These are phyloP conservation scores for Apoda limacodes DNA, from an alignment of 2,888 invertebrate genomes.

Conservation along the genomic window DNA sequence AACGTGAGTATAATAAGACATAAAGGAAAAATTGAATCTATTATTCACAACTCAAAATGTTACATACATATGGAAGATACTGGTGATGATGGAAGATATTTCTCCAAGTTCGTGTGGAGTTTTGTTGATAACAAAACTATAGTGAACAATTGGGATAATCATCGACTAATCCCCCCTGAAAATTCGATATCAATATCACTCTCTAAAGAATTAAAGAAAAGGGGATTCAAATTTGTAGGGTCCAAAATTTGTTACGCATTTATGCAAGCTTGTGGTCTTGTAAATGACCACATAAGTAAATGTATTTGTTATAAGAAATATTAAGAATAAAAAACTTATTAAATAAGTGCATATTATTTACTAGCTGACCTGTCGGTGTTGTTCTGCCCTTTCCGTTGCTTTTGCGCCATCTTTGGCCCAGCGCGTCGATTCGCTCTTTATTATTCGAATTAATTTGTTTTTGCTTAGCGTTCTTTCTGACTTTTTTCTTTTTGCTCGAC, in stretches of 20 bases:
- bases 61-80: slow-evolving; percentile 38
- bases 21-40: slow-evolving; percentile 45
- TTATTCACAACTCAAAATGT: slow-evolving; percentile 46
- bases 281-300: slow-evolving; percentile 42
- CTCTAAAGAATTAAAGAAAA: slow-evolving; percentile 42
- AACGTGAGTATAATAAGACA: slow-evolving; percentile 40
- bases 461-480: too few species aligned
- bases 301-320: slow-evolving; percentile 27
- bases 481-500: too few species aligned
- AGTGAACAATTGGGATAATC: slow-evolving; percentile 34
- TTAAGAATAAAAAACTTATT: not conserved
- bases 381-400: too few species aligned
- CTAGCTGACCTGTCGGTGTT: too few species aligned
- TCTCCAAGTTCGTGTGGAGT: slow-evolving; percentile 46
- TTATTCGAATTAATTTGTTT: too few species aligned
- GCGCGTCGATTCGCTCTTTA: too few species aligned
- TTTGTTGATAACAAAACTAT: slow-evolving; percentile 42
- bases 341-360: too few species aligned
- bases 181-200: slow-evolving; percentile 32
- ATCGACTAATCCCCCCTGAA: slow-evolving; percentile 36
- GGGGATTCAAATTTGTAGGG: slow-evolving; percentile 50
- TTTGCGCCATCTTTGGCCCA: too few species aligned
- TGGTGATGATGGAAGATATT: slow-evolving; percentile 37
- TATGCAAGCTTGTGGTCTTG: slow-evolving; percentile 59
- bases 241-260: slow-evolving; percentile 54